Evolutionary conservation across 1,140 invertebrate species (phyloP).

Genomic region (Procambarus clarkii): DNA sequence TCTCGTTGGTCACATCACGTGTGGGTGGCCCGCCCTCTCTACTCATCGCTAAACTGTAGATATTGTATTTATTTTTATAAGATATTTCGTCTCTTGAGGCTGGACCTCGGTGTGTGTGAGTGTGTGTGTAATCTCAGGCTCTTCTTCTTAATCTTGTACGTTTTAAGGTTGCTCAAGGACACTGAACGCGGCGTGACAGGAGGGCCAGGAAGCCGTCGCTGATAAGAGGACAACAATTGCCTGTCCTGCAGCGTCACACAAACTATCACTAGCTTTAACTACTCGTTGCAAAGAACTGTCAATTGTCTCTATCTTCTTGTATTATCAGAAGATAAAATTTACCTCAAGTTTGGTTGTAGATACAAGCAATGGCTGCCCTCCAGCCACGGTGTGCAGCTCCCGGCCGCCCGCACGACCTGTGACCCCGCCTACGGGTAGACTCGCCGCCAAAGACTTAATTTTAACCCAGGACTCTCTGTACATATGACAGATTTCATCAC

Average conservation of each 20-base stretch:
- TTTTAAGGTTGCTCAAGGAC: constrained; percentile 40
- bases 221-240: background rate
- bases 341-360: too few relatives aligned
- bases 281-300: too few relatives aligned
- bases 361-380: background rate
- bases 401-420: background rate
- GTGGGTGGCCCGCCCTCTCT: background rate
- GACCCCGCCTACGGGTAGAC: background rate
- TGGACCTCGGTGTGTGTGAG: constrained; percentile 6
- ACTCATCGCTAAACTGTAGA: background rate
- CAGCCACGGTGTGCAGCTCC: background rate
- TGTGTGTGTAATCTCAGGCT: constrained; percentile 16
- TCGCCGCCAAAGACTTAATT: constrained; percentile 13
- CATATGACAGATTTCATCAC: background rate
- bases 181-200: background rate
- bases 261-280: background rate
- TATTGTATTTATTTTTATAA: background rate
- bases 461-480: constrained; percentile 2
- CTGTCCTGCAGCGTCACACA: background rate
- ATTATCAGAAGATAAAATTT: too few relatives aligned
- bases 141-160: background rate
- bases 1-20: background rate
- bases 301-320: too few relatives aligned
- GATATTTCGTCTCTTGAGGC: constrained; percentile 12
- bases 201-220: background rate